Evolutionary conservation across 2,888 invertebrate genomes (phyloP), one percentile per base, ranked within the genome.

Genomic region (Ochropleura plecta): DNA sequence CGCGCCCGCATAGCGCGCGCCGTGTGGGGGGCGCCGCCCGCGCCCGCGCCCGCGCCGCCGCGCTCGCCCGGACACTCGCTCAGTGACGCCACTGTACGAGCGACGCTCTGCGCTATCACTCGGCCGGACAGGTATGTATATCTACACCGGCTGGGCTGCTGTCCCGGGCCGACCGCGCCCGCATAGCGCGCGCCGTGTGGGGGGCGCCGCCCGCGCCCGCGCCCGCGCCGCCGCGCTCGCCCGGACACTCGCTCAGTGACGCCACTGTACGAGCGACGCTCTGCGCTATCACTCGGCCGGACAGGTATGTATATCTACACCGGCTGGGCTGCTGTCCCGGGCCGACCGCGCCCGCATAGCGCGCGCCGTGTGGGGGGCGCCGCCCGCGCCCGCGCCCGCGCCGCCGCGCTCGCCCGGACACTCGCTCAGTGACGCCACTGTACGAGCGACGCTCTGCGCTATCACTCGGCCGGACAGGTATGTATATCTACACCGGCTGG

Each of bases 131-230:
- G 83, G 92, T 92, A n/a, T 30, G 72, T 42, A 12, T 12, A 12
- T 9, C 42, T 18, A 16, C 12, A 3, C 10, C 30, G 30, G 1
- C 49, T 30, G 48, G 4, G 42, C 42, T 42, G 10, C 49, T 59
- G 59, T 59, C 40, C 9, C 16, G 16, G 8, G 40, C 30, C 14
- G 59, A 59, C 59, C 59, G 59, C 59, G 59, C 59, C 40, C 59
- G 95, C 79, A 95, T 96, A 85, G 93, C 95, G 5, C 69, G 85
- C n/a, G 88, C 87, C 48, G 94, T 95, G 85, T 94, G 94, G 93
- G 95, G 94, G 79, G 81, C 88, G 5, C 86, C 92, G 64, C 91
- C 91, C 30, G 83, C 84, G n/a, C 73, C 30, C 57, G 16, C 10
- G 8, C 79, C 59, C 74, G 16, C 72, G 70, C 30, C 79, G 79